phyloP scores from a whole-genome alignment of 1,140 invertebrate genomes.

The Drosophila rhopaloa region DNA sequence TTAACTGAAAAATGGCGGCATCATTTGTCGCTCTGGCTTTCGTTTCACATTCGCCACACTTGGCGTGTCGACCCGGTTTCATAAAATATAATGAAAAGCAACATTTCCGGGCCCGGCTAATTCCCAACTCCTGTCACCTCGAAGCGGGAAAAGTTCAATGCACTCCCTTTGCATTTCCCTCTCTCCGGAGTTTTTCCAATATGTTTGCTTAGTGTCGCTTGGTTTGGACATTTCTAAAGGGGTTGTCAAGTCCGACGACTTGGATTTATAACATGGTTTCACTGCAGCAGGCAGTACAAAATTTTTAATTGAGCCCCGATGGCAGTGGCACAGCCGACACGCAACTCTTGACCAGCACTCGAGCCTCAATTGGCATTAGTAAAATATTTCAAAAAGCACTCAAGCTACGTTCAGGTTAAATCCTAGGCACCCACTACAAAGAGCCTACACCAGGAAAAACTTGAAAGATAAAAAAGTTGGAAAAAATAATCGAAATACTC shows the following conservation, averaged over 20 bases:
- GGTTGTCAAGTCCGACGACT: conserved; percentile 8
- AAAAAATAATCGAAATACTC: too few species aligned
- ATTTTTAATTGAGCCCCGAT: conserved; percentile 62
- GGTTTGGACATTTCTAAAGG: conserved; percentile 29
- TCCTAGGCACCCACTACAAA: conserved; percentile 32
- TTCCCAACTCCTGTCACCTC: conserved; percentile 14
- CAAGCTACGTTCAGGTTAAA: conserved; percentile 26
- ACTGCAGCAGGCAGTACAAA: conserved; percentile 15
- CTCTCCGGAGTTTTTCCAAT: conserved; percentile 12
- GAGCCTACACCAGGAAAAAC: conserved; percentile 1
- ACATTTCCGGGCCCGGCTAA: conserved; percentile 47
- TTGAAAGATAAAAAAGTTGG: neutral
- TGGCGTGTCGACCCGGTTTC: conserved; percentile 55
- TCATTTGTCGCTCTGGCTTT: conserved; percentile 23
- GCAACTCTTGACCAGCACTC: conserved; percentile 12
- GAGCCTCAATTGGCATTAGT: conserved; percentile 37
- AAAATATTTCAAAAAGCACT: conserved; percentile 67
- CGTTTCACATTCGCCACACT: conserved; percentile 53
- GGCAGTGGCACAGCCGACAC: conserved; percentile 25
- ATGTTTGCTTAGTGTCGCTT: conserved; percentile 44
- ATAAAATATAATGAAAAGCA: conserved; percentile 80
- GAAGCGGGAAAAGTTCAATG: conserved; percentile 54
- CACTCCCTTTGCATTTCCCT: conserved; percentile 20
- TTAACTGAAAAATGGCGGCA: conserved; percentile 23
- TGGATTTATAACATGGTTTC: conserved; percentile 50